Conservation (phyloP, 2,888 invertebrate species). For the Nebria brevicollis region DNA sequence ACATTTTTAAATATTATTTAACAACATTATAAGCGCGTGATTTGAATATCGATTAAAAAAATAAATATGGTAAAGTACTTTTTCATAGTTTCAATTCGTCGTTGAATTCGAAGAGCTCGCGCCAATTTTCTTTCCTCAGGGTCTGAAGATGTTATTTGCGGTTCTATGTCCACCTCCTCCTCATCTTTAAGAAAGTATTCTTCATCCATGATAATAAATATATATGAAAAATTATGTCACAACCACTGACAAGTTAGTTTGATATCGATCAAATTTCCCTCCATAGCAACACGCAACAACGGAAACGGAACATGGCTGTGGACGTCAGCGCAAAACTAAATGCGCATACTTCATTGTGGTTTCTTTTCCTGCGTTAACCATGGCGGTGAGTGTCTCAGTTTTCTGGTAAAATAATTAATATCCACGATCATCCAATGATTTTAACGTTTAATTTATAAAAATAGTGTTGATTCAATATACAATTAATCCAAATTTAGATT, state of each 20-base stretch:
- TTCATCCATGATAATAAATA: slow-evolving; percentile 48
- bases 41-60: neutral
- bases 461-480: neutral
- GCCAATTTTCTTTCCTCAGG: slow-evolving; percentile 78
- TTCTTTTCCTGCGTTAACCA: slow-evolving; percentile 56
- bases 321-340: slow-evolving; percentile 23
- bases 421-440: slow-evolving; percentile 51
- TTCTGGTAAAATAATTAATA: slow-evolving; percentile 48
- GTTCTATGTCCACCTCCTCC: slow-evolving; percentile 65
- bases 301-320: slow-evolving; percentile 2
- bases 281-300: slow-evolving; percentile 50
- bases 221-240: neutral
- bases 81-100: slow-evolving; percentile 69
- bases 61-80: slow-evolving; percentile 61
- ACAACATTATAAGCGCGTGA: too few relatives aligned
- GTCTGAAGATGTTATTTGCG: slow-evolving; percentile 71
- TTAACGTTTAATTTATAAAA: neutral
- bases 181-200: slow-evolving; percentile 30
- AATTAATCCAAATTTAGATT: neutral
- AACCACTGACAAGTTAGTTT: neutral
- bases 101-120: slow-evolving; percentile 73
- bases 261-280: slow-evolving; percentile 55
- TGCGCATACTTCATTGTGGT: slow-evolving; percentile 23
- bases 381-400: slow-evolving; percentile 59
- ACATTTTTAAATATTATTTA: too few relatives aligned